phyloP scores from a whole-genome alignment of 92 coral and sea anemone genomes.

The Epizoanthus scotinus region DNA sequence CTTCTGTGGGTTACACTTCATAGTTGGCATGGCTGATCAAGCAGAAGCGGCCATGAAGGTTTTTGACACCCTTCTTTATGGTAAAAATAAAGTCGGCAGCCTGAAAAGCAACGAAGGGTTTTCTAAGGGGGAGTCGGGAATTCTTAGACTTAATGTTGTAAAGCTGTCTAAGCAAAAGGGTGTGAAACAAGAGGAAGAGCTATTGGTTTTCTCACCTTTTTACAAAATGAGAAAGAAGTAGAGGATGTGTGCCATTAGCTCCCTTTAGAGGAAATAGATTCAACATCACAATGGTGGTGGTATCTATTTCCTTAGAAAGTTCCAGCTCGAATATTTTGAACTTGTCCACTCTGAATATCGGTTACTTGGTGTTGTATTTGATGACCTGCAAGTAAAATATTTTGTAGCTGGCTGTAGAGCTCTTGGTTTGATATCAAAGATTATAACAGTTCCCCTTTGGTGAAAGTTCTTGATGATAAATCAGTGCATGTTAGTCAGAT shows the following conservation, averaged over 20 bases:
- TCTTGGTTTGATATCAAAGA: constrained; percentile 22
- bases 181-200: constrained; percentile 10
- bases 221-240: not conserved
- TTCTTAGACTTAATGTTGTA: constrained; percentile 25
- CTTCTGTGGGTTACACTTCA: too few species aligned
- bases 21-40: too few species aligned
- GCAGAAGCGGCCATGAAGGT: constrained; percentile 32
- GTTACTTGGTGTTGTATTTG: constrained; percentile 25
- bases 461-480: constrained; percentile 16
- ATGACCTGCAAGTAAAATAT: constrained; percentile 28
- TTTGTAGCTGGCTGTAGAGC: constrained; percentile 33
- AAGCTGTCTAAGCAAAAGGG: constrained; percentile 25
- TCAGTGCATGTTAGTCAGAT: constrained; percentile 33
- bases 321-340: constrained; percentile 11
- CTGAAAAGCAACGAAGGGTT: not conserved
- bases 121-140: constrained; percentile 31
- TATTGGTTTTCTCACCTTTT: not conserved
- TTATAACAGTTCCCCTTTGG: constrained; percentile 39
- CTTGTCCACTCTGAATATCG: constrained; percentile 25
- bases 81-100: constrained; percentile 29
- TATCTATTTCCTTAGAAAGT: not conserved
- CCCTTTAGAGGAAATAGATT: too few species aligned
- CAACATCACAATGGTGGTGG: constrained; percentile 17
- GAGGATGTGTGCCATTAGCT: not conserved
- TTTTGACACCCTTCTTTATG: constrained; percentile 28